A percentile compares a stretch with the other conserved stretches of the same genome.
Conservation (phyloP, 1,140 invertebrate species). For the Neodiprion virginianus region DNA sequence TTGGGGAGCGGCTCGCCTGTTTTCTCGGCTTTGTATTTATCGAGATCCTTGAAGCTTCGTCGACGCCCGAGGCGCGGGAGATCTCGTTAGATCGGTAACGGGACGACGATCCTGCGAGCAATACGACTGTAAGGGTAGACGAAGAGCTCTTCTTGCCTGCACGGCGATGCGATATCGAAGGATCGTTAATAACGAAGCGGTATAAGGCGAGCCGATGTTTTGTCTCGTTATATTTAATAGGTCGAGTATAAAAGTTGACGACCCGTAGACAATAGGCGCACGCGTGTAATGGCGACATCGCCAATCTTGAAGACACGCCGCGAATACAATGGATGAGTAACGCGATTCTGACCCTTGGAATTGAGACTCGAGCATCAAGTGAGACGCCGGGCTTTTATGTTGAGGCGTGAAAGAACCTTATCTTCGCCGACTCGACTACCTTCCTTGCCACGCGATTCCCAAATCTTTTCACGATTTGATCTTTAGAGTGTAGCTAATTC, state of each 20-base stretch:
- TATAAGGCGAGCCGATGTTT: not conserved
- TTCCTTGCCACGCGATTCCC: too few species aligned
- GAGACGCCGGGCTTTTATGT: too few species aligned
- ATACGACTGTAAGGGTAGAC: too few species aligned
- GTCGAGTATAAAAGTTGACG: not conserved
- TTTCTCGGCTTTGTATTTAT: not conserved
- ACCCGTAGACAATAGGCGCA: not conserved
- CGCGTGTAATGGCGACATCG: not conserved
- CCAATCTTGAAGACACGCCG: not conserved
- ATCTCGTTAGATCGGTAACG: not conserved
- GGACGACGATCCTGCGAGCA: not conserved
- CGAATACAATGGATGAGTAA: not conserved
- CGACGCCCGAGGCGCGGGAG: not conserved
- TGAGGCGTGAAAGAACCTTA: too few species aligned
- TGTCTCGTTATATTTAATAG: conserved; percentile 2
- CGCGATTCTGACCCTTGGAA: too few species aligned
- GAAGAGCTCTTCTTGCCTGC: not conserved
- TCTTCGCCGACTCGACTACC: too few species aligned
- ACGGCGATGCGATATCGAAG: not conserved
- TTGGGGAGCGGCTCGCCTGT: too few species aligned
- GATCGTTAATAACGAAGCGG: not conserved
- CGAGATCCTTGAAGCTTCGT: not conserved
- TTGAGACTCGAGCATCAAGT: too few species aligned
- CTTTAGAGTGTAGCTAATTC: too few species aligned
- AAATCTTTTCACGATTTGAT: too few species aligned